Conservation (phyloP, 2,888 invertebrate genomes). For the Norana najaformis region DNA sequence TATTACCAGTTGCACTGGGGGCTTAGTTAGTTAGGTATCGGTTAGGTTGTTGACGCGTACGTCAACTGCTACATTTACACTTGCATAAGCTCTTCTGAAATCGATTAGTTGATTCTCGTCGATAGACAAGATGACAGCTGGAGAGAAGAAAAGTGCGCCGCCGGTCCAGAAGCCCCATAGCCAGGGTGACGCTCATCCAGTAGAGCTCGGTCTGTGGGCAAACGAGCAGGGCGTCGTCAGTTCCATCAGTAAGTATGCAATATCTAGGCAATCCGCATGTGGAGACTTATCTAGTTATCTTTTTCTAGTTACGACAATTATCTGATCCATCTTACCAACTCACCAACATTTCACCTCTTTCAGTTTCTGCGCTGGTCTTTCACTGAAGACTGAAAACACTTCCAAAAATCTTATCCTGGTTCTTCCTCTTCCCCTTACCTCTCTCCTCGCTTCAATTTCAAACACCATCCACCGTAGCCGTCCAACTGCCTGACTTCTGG, state of each 20-base stretch:
- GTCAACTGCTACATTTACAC: background rate
- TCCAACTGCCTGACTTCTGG: too few relatives aligned
- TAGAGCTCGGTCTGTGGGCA: background rate
- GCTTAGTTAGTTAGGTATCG: background rate
- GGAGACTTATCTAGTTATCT: background rate
- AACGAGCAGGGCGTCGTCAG: constrained; percentile 10
- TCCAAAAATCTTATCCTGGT: too few relatives aligned
- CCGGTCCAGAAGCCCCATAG: background rate
- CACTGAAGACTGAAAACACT: too few relatives aligned
- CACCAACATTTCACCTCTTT: too few relatives aligned
- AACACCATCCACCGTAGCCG: too few relatives aligned
- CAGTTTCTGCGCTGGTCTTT: too few relatives aligned
- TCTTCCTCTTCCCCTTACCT: too few relatives aligned
- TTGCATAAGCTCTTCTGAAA: background rate
- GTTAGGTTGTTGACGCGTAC: background rate
- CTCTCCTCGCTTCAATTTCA: too few relatives aligned
- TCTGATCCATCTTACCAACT: too few relatives aligned
- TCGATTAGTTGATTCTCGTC: background rate
- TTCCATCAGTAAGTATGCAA: background rate
- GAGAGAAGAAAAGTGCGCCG: background rate
- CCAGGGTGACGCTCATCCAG: background rate
- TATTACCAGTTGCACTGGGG: background rate
- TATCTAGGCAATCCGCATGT: background rate
- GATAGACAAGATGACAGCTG: background rate
- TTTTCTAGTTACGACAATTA: too few relatives aligned